Evolutionary conservation across 2,888 invertebrate genomes (phyloP), one percentile per base, ranked within the genome.

Genomic region (Apoda limacodes): DNA sequence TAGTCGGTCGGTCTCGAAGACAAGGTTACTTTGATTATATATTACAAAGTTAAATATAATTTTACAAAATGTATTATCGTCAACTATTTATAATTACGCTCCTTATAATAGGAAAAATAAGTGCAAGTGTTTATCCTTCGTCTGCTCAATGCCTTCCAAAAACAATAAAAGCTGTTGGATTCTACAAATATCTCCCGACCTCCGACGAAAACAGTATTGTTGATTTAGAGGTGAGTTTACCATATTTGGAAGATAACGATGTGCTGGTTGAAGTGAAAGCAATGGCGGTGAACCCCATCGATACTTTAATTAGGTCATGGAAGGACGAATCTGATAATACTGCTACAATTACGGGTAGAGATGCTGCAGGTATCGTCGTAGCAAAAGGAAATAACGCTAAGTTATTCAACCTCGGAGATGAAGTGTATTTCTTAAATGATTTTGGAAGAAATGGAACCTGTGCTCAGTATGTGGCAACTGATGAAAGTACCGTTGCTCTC

Each of bases 181-280:
- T 78, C 10, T 75, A 65, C 37, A 69, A 72, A 54, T 75, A 76
- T 46, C 52, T 76, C 30, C 71, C 75, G 5, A 71, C 76, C 32
- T 42, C 59, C 3, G 65, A 76, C 35, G 38, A 46, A 1, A 55
- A 58, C 11, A 71, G 76, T 40, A 53, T 78, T 3, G 26, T 69
- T n/a, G 71, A 78, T 48, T 33, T 78, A 32, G 57, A 67, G 51
- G 50, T 74, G n/a, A 50, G 38, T 37, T 39, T 76, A 30, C 76
- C 78, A 13, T 48, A 30, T 14, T 20, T 68, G 9, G 38, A 45
- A 27, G 52, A 56, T 26, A 52, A 48, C n/a, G 71, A 75, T 33
- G 58, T 75, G 11, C 48, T 78, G 28, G 54, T 78, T 2, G 54
- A 76, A 56, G 75, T 78, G 7, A 74, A 69, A 34, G 71, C 78